Base-by-base conservation (phyloP, 2,113 vertebrate species). In the Pangasianodon gigas region DNA sequence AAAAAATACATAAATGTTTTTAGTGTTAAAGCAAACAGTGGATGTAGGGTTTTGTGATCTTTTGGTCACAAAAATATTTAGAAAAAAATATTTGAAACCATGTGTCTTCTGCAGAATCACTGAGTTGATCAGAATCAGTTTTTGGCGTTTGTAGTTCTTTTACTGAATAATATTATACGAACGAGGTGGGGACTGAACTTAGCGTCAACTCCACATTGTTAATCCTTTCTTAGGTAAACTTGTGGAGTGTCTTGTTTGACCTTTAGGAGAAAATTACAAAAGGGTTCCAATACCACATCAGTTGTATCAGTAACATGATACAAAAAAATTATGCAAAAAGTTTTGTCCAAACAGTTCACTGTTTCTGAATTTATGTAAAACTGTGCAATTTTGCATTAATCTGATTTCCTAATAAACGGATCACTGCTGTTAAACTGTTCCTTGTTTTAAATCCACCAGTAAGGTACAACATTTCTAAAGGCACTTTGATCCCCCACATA, bases 401-500 rank as follows among this genome's bases (percentile, higher is more conserved):
- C 75, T 26, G 44, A 10, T 29, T 48, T 26, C 46, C 65, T 19
- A 77, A 77, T 21, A 75, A 44, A 75, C 74, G 46, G 37, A 75
- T 44, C 7, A 4, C 18, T 46, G 37, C 79, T 18, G 29, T 14
- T 54, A 19, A 54, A 52, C 3, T 81, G 79, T 8, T 79, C 3
- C 44, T 51, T 24, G 24, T 46, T 62, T 37, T 41, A 18, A 32
- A 41, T 52, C 41, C 16, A 32, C 18, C 14, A 32, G 24, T 79
- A 85, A 79, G 74, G 88, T 54, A 89, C 69, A 71, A 69, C 6
- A 71, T 74, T 85, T 77, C 21, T 37, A 62, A 85, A 89, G 88
- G 87, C 87, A 83, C 87, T 82, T 89, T 46, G 62, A 58, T 74
- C 88, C 41, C 77, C 86, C 37, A 37, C 37, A 37, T 37, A 85